Base-by-base conservation (phyloP, 1,140 invertebrate genomes). In the Zeugodacus cucurbitae region DNA sequence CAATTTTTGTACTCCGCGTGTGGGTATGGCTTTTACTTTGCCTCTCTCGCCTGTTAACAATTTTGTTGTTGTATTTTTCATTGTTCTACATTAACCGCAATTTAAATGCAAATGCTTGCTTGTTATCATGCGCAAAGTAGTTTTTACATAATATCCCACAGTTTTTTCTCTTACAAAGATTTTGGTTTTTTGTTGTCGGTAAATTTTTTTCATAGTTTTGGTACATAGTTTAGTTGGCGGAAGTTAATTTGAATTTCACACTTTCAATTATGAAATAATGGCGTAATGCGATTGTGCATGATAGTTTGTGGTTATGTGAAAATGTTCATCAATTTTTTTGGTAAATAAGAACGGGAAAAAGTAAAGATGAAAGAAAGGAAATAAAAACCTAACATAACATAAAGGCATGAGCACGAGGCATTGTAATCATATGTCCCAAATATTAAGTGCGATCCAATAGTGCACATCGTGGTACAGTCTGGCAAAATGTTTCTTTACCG, bases 51-150 rank as follows among this genome's bases (percentile, higher is more conserved):
- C 67, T 74, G 64, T 17, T 34, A 34, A 67, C 64, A 10, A 29
- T 67, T 67, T 67, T 17, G 64, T 67, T 34, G 14, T 34, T 67
- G 26, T 74, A 34, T 41, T 74, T 14, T 74, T 74, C 48, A 34
- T 37, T 74, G 67, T 74, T 74, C 11, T 37, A 37, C 34, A 74
- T 74, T 74, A 74, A 74, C 34, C 67, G 67, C 67, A 74, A 74
- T 74, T 41, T 74, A 74, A 74, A 74, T 74, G 67, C 67, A 74
- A 74, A 74, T 74, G 34, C 34, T 41, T 41, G 22, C 67, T 7
- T 74, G 34, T 74, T 74, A 74, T 74, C 34, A 4, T 41, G 67
- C n/a, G 32, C 34, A 74, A 74, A 74, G 34, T 41, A 74, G 32
- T 74, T 41, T 74, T 74, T 29, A 67, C 32, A 67, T 54, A 54